These are phyloP conservation scores for Pluvialis apricaria DNA, from an alignment of 2,113 vertebrate species.

Conservation along the genomic window DNA sequence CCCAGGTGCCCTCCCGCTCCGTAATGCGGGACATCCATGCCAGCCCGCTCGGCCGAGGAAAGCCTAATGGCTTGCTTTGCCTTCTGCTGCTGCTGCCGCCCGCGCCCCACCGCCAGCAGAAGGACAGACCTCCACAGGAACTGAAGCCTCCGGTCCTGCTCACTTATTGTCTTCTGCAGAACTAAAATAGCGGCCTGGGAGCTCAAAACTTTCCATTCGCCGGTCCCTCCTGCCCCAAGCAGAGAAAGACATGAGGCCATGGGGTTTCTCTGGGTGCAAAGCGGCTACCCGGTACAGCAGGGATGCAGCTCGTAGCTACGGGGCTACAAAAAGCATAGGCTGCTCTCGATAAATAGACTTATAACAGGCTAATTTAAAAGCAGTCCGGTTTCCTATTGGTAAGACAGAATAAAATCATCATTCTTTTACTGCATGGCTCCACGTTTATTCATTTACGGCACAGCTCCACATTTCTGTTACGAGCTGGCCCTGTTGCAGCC, in stretches of 20 bases:
- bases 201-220: slow-evolving; percentile 27
- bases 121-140: neutral
- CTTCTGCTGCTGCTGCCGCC: neutral
- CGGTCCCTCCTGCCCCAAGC: neutral
- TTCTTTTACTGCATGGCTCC: neutral
- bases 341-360: neutral
- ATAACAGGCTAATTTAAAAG: neutral
- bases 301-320: neutral
- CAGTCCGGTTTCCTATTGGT: neutral
- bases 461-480: neutral
- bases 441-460: neutral
- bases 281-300: neutral
- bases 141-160: slow-evolving; percentile 4
- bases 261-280: neutral
- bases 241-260: neutral
- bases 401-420: neutral
- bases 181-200: slow-evolving; percentile 27
- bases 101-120: neutral
- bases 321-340: neutral
- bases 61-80: neutral
- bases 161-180: neutral
- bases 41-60: neutral
- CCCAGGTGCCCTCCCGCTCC: neutral
- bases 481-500: neutral
- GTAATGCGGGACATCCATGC: neutral